Evolutionary conservation across 2,888 invertebrate genomes (phyloP).

Genomic region (Scaptomyza polygonia): DNA sequence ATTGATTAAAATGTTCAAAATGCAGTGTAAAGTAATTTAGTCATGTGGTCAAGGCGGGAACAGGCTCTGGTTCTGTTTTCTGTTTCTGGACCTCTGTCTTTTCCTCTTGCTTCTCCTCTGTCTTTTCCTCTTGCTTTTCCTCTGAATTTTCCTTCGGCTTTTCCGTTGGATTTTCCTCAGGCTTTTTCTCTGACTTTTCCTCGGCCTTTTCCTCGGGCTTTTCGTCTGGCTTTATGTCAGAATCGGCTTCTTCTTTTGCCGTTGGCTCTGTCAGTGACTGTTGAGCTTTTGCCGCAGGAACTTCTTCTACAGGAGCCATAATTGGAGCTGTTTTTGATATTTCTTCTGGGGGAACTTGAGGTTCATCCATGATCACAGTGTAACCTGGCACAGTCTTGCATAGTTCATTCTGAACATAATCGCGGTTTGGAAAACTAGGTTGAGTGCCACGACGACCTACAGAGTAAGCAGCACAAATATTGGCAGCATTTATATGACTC

Average conservation of each 20-base stretch:
- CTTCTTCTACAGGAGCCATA: not conserved
- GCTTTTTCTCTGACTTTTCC: not conserved
- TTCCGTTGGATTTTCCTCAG: not conserved
- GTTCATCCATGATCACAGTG: slow-evolving; percentile 15
- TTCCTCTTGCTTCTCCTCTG: too few species aligned
- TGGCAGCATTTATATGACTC: slow-evolving; percentile 90
- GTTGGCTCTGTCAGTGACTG: not conserved
- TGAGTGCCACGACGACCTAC: slow-evolving; percentile 85
- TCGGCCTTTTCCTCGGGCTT: not conserved
- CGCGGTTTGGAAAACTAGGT: slow-evolving; percentile 46
- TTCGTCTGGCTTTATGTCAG: not conserved
- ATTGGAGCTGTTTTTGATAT: not conserved
- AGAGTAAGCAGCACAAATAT: slow-evolving; percentile 90
- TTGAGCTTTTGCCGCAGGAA: not conserved
- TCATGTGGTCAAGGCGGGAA: not conserved
- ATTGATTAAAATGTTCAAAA: not conserved
- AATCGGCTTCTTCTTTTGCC: not conserved
- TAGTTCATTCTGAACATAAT: slow-evolving; percentile 10
- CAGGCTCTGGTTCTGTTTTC: slow-evolving; percentile 1
- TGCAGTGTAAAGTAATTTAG: not conserved
- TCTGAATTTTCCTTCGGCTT: not conserved
- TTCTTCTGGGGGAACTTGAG: not conserved
- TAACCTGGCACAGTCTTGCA: slow-evolving; percentile 30
- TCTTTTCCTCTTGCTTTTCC: not conserved
- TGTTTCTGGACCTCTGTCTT: not conserved